Base-by-base conservation (phyloP, 2,888 invertebrate genomes). In the Eupithecia insigniata region DNA sequence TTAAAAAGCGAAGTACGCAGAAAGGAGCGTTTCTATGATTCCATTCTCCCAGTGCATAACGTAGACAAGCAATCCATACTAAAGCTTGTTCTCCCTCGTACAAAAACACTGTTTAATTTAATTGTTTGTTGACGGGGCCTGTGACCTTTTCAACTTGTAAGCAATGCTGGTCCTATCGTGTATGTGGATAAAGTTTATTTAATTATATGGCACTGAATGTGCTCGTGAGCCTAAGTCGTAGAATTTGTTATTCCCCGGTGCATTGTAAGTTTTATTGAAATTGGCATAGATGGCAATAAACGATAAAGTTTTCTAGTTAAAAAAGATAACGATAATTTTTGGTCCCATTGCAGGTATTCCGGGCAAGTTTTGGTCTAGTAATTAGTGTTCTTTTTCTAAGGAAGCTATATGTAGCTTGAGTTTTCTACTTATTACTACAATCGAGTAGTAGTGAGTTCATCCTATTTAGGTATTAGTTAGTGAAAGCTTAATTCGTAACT, bases 211-310 rank as follows among this genome's bases (percentile, higher is more conserved):
- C 14, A 39, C 39, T 14, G 14, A 39, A 39, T 1, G 2, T 14
- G 39, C 4, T 4, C 14, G 5, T 18, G n/a, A 46, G 46, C 8
- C 46, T 10, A 22, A 22, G 51, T n/a, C 46, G 46, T 22, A 22
- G 22, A 51, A 51, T 51, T 30, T 1, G 18, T 60, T 60, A 18
- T 18, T 1, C 36, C 36, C 1, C 14, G n/a, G 62, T 36, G 62
- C 12, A 36, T 64, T 64, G 22, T 64, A 36, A 26, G 64, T 39
- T 64, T 22, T 18, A 32, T 36, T 64, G 7, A 26, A 64, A 64
- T 39, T n/a, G 22, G 22, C 36, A 36, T 64, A 39, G 64, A 39
- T 34, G 16, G 64, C 16, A 22, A 7, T 22, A 64, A 34, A 64
- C 16, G 22, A 7, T 26, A 22, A 61, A 62, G n/a, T 62, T 62